Evolutionary conservation across 2,888 invertebrate genomes (phyloP).

Genomic region (Piscicola geometra): DNA sequence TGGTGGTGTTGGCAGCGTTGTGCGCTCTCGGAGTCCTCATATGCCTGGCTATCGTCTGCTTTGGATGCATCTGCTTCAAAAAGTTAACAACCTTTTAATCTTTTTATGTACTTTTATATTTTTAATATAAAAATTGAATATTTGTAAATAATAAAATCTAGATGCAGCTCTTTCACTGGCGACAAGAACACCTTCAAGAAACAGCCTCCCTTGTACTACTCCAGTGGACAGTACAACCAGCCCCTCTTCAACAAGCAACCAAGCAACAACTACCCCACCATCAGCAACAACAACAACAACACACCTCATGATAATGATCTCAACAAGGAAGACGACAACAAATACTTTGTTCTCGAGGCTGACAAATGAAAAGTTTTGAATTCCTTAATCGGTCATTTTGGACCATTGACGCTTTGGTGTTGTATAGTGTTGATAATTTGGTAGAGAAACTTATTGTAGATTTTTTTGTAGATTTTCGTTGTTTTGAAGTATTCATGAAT

Average conservation of each 20-base stretch:
- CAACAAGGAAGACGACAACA: conserved; percentile 17
- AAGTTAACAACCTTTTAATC: neutral
- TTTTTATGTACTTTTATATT: too few relatives aligned
- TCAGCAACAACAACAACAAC: conserved; percentile 7
- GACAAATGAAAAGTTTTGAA: conserved; percentile 13
- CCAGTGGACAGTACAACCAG: conserved; percentile 4
- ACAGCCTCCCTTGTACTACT: neutral
- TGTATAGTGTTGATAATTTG: too few relatives aligned
- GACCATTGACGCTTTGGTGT: too few relatives aligned
- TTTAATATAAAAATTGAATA: too few relatives aligned
- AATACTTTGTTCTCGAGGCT: conserved; percentile 22
- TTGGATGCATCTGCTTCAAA: conserved; percentile 12
- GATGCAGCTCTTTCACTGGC: neutral
- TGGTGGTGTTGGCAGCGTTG: neutral
- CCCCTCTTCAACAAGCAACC: neutral
- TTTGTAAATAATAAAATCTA: neutral
- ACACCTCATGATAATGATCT: too few relatives aligned
- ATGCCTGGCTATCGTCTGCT: conserved; percentile 3
- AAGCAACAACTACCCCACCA: neutral
- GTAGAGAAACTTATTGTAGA: too few relatives aligned
- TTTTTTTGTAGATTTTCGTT: too few relatives aligned
- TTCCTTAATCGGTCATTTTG: too few relatives aligned
- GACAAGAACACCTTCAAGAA: neutral
- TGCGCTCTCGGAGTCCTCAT: neutral
- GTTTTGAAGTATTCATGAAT: too few relatives aligned